Evolutionary conservation across 2,797 vertebrate genomes (phyloP).

Genomic region (Australoheros facetus): DNA sequence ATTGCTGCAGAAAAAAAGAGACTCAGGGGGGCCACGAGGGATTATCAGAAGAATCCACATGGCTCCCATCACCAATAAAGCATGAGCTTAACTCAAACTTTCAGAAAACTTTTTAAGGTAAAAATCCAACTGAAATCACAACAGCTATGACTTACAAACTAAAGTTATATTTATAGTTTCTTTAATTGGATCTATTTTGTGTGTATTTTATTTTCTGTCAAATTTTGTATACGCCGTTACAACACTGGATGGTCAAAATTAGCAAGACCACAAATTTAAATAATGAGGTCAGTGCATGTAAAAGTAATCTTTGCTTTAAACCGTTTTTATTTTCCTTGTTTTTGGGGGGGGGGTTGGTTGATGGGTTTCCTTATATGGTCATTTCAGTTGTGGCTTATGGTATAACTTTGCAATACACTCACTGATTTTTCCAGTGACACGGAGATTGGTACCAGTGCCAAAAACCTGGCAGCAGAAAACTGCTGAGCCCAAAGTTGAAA

Average conservation of each 20-base stretch:
- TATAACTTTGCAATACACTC: background rate
- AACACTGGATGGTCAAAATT: background rate
- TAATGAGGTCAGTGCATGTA: background rate
- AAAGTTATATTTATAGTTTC: fast-evolving
- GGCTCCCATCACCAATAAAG: background rate
- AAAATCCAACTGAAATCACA: background rate
- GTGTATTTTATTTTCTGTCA: background rate
- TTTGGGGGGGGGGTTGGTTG: background rate
- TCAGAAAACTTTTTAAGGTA: background rate
- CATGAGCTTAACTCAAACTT: background rate
- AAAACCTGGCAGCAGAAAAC: background rate
- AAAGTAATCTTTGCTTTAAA: background rate
- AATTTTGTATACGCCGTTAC: background rate
- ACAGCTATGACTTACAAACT: background rate
- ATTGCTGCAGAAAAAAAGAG: background rate
- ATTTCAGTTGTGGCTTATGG: background rate
- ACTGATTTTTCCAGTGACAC: too few species aligned
- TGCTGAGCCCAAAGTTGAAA: too few species aligned
- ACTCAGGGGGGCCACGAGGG: background rate
- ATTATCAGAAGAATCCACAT: background rate
- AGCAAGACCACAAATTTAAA: background rate
- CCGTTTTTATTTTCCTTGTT: background rate
- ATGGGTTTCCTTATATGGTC: background rate
- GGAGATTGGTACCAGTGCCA: background rate
- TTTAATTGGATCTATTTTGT: background rate